A percentile compares a stretch with the other conserved stretches of the same genome.
Conservation (phyloP, 2,888 invertebrate species). For the Synanthedon andrenaeformis region DNA sequence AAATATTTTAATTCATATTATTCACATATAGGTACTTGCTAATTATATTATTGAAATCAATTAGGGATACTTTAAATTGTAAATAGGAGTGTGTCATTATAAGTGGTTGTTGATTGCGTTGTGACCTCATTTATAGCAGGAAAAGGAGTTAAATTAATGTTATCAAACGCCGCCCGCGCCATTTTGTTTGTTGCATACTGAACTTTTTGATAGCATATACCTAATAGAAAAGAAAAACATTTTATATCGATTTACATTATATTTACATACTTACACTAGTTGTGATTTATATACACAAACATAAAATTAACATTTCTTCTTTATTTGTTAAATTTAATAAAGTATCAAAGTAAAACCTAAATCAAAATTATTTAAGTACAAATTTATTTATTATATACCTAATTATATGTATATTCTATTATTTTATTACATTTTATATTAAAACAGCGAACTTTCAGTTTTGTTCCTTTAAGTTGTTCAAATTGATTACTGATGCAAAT, state of each 20-base stretch:
- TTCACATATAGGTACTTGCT: too few relatives aligned
- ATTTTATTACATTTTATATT: background rate
- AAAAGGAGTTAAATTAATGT: constrained; percentile 61
- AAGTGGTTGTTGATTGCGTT: constrained; percentile 33
- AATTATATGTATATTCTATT: background rate
- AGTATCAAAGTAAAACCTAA: background rate
- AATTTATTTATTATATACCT: background rate
- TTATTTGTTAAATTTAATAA: background rate
- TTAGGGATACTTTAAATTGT: too few relatives aligned
- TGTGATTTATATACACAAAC: background rate
- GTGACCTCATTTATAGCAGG: constrained; percentile 66
- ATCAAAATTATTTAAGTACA: too few relatives aligned
- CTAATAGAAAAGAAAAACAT: background rate
- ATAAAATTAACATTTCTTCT: background rate
- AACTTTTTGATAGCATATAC: background rate
- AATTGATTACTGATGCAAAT: background rate
- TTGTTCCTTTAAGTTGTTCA: background rate
- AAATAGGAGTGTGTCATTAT: background rate
- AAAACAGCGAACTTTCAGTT: background rate
- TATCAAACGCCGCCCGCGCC: constrained; percentile 36
- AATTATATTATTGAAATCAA: too few relatives aligned
- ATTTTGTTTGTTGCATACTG: constrained; percentile 23
- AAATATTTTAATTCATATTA: too few relatives aligned
- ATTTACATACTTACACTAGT: background rate
- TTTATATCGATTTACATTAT: background rate